These are phyloP conservation scores for Gonioctena quinquepunctata DNA, from an alignment of 1,140 invertebrate species.

Conservation along the genomic window DNA sequence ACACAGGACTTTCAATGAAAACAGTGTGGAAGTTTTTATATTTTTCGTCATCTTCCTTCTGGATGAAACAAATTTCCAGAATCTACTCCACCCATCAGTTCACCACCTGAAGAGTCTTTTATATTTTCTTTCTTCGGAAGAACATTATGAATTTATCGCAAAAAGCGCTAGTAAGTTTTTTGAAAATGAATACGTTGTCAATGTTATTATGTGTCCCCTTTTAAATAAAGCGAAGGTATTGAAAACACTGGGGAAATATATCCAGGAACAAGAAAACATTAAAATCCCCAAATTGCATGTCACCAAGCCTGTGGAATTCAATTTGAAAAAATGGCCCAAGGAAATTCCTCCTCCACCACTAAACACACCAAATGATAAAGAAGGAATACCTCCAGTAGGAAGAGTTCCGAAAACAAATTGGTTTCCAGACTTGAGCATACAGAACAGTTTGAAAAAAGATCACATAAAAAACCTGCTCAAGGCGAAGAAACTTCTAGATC, in stretches of 20 bases:
- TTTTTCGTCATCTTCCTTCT: slow-evolving; percentile 1
- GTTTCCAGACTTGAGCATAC: slow-evolving; percentile 37
- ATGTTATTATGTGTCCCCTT: slow-evolving; percentile 57
- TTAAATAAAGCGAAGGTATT: slow-evolving; percentile 55
- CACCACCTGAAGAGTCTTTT: slow-evolving; percentile 46
- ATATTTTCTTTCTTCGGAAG: slow-evolving; percentile 47
- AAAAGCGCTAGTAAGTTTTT: slow-evolving; percentile 42
- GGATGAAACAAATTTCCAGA: background rate
- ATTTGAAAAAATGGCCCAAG: slow-evolving; percentile 18
- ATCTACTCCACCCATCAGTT: background rate
- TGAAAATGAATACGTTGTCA: slow-evolving; percentile 58
- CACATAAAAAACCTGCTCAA: slow-evolving; percentile 57
- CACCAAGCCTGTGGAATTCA: slow-evolving; percentile 52
- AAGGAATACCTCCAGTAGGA: background rate
- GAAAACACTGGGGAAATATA: slow-evolving; percentile 43
- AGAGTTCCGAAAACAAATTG: slow-evolving; percentile 30
- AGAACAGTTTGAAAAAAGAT: slow-evolving; percentile 51
- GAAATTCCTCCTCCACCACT: slow-evolving; percentile 13
- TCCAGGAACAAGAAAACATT: slow-evolving; percentile 31
- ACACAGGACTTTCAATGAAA: background rate
- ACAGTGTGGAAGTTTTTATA: background rate
- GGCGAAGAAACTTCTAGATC: slow-evolving; percentile 54
- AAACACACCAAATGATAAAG: slow-evolving; percentile 38
- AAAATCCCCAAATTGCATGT: slow-evolving; percentile 49
- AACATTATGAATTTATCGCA: slow-evolving; percentile 30